Percentiles rank a stretch among this genome's conserved stretches.
Evolutionary conservation across 2,888 invertebrate species (phyloP).

Genomic region (Blastobasis adustella): DNA sequence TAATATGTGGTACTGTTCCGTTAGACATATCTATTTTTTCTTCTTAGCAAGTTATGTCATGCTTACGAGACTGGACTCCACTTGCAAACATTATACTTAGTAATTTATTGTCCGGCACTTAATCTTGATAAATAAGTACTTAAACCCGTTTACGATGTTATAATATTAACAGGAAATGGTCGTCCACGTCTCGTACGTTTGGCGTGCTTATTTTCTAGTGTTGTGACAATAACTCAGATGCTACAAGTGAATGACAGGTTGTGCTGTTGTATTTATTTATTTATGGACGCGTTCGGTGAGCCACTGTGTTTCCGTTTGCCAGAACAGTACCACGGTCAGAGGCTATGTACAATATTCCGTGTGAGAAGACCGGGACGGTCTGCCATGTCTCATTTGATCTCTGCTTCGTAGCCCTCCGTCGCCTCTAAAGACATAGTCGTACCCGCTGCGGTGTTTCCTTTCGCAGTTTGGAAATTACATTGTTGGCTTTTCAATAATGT

Average conservation of each 20-base stretch:
- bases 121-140: too few relatives aligned
- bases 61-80: too few relatives aligned
- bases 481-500: constrained; percentile 33
- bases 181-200: not conserved
- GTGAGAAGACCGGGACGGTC: constrained; percentile 45
- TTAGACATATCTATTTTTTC: constrained; percentile 20
- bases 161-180: too few relatives aligned
- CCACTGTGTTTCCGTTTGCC: constrained; percentile 22
- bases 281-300: constrained; percentile 9
- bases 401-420: constrained; percentile 54
- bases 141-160: too few relatives aligned
- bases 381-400: constrained; percentile 68
- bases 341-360: constrained; percentile 56
- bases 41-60: too few relatives aligned
- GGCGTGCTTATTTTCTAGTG: constrained; percentile 16
- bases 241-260: constrained; percentile 35
- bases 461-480: constrained; percentile 41
- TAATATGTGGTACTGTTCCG: constrained; percentile 49
- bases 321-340: constrained; percentile 54
- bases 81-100: too few relatives aligned
- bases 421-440: constrained; percentile 22
- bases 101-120: too few relatives aligned
- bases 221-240: constrained; percentile 31
- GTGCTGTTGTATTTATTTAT: constrained; percentile 23
- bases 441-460: constrained; percentile 38